Evolutionary conservation across 2,888 invertebrate species (phyloP), one percentile per base, ranked within the genome.

Genomic region (Eledona agricola): DNA sequence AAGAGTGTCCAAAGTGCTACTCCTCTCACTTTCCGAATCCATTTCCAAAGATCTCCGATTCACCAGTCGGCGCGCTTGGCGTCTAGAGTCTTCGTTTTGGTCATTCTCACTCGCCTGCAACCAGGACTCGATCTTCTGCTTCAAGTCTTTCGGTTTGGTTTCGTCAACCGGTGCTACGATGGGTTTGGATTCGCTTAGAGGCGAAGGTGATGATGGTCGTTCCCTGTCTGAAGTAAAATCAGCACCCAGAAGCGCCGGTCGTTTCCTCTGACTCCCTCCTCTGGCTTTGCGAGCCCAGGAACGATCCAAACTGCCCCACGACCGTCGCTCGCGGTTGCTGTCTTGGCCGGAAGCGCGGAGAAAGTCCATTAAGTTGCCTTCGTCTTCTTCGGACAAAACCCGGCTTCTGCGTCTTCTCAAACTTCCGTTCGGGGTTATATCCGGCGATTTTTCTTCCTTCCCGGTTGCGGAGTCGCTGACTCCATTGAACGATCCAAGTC

Each of bases 61-160:
- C 59, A 82, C 83, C 65, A 87, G 83, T 59, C 87, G 82, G 65
- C 85, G 81, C 43, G 83, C 79, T 69, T 84, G 81, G 65, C 83
- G 82, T 65, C 85, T 82, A 57, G 86, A 80, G 63, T 88, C 86
- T 61, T 88, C 87, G 58, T 82, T 83, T 66, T 84, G 84, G 73
- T 90, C 91, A 71, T 86, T 90, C 72, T 91, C 91, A 78, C 90
- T 92, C 50, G 91, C 90, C 62, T 91, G 87, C 57, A 94, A 78
- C 94, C 94, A 94, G 3, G 90, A 90, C 75, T 94, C 93, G 69
- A 94, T 93, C 74, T 93, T 93, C 73, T 92, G 90, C 34, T 89
- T 81, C 91, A 92, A 92, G 70, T 92, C 91, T 77, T 88, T 89
- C 63, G 75, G 72, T 61, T 69, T 73, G 60, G 77, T 78, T 76